Evolutionary conservation across 2,113 vertebrate genomes (phyloP).

Genomic region (Rhombomys opimus): DNA sequence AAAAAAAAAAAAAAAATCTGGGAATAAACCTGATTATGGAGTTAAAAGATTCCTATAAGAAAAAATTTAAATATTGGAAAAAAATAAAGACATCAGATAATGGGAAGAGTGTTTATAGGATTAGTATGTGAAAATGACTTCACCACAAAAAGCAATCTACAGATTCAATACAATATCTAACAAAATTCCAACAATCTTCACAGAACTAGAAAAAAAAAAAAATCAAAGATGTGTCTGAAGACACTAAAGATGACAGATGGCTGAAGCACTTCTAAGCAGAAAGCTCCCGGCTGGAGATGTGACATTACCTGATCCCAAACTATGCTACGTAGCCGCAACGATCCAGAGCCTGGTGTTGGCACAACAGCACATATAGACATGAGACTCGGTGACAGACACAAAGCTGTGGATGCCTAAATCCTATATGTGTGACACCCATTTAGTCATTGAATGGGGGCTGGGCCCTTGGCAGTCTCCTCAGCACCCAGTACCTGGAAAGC

Average conservation of each 20-base stretch:
- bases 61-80: background rate
- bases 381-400: background rate
- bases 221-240: background rate
- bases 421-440: background rate
- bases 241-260: background rate
- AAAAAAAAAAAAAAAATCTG: background rate
- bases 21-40: background rate
- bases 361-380: background rate
- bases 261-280: background rate
- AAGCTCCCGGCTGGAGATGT: background rate
- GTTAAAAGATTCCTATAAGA: background rate
- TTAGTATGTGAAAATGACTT: background rate
- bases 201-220: too few species aligned
- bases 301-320: background rate
- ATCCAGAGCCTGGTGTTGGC: background rate
- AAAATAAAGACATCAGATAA: background rate
- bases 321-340: background rate
- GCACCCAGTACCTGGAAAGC: slow-evolving; percentile 80
- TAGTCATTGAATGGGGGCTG: background rate
- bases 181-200: background rate
- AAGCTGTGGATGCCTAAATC: background rate
- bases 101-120: background rate
- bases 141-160: background rate
- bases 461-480: background rate
- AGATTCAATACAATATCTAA: too few species aligned